Conservation (phyloP, 2,113 vertebrate genomes). For the Brienomyrus brachyistius region DNA sequence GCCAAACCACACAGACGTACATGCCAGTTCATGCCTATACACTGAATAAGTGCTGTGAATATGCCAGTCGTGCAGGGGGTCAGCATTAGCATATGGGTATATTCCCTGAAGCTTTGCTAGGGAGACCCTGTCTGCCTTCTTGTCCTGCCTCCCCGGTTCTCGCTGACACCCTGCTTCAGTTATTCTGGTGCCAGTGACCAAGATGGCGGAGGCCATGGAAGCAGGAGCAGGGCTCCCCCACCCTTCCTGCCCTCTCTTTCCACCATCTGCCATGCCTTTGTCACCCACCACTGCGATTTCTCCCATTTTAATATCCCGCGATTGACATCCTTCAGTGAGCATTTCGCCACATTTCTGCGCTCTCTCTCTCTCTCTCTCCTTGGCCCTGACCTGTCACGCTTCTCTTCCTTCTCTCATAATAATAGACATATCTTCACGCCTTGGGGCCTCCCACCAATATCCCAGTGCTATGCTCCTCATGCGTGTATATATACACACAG, state of each 20-base stretch:
- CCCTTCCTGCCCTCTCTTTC: not conserved
- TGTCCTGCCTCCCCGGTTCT: not conserved
- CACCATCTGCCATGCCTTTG: not conserved
- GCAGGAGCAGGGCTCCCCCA: not conserved
- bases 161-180: not conserved
- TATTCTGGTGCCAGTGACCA: not conserved
- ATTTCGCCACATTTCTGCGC: not conserved
- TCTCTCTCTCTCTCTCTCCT: not conserved
- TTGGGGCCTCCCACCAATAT: not conserved
- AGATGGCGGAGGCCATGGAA: not conserved
- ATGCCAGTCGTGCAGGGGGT: not conserved
- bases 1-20: not conserved
- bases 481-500: not conserved
- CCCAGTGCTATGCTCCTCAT: not conserved
- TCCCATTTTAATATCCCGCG: slow-evolving; percentile 12
- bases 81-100: slow-evolving; percentile 1
- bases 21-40: not conserved
- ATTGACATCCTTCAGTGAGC: slow-evolving; percentile 15
- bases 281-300: not conserved
- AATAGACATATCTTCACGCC: not conserved
- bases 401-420: not conserved
- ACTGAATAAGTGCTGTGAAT: not conserved
- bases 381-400: not conserved
- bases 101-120: not conserved
- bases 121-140: not conserved